A percentile compares a stretch with the other conserved stretches of the same genome.
These are phyloP conservation scores for Lasius platythorax DNA, from an alignment of 2,888 invertebrate genomes.

Conservation along the genomic window DNA sequence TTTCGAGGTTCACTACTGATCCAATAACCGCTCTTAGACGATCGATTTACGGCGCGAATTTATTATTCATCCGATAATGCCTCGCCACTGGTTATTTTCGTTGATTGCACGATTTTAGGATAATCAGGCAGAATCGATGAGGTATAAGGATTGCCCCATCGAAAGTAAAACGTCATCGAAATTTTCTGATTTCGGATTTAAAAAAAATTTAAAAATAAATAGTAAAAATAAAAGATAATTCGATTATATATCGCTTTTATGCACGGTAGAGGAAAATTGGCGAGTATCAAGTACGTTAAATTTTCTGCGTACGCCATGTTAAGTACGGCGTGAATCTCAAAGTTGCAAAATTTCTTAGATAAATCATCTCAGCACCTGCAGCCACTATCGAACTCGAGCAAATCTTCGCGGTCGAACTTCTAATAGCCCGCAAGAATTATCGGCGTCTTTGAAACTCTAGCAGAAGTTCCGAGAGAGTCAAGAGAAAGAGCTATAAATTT, in stretches of 20 bases:
- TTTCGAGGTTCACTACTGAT: slow-evolving; percentile 12
- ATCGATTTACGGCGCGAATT: slow-evolving; percentile 37
- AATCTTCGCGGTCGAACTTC: slow-evolving; percentile 64
- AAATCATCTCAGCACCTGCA: slow-evolving; percentile 51
- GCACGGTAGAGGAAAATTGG: neutral
- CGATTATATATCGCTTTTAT: slow-evolving; percentile 1
- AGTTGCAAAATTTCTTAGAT: slow-evolving; percentile 45
- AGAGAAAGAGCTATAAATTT: slow-evolving; percentile 35
- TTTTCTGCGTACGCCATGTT: slow-evolving; percentile 6
- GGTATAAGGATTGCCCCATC: neutral
- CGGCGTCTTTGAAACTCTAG: slow-evolving; percentile 62
- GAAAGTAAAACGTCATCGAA: neutral
- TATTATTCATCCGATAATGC: slow-evolving; percentile 52
- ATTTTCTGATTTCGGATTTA: neutral
- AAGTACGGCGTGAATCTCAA: slow-evolving; percentile 28
- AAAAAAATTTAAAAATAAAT: neutral
- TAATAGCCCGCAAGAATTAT: slow-evolving; percentile 66
- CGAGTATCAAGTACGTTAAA: slow-evolving; percentile 19
- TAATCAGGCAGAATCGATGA: neutral
- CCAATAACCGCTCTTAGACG: neutral
- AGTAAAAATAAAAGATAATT: neutral
- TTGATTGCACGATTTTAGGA: neutral
- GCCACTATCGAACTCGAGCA: slow-evolving; percentile 33
- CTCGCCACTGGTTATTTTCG: neutral
- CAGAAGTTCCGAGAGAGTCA: slow-evolving; percentile 31